Conservation (phyloP, 2,113 vertebrate species). For the Rhombomys opimus region DNA sequence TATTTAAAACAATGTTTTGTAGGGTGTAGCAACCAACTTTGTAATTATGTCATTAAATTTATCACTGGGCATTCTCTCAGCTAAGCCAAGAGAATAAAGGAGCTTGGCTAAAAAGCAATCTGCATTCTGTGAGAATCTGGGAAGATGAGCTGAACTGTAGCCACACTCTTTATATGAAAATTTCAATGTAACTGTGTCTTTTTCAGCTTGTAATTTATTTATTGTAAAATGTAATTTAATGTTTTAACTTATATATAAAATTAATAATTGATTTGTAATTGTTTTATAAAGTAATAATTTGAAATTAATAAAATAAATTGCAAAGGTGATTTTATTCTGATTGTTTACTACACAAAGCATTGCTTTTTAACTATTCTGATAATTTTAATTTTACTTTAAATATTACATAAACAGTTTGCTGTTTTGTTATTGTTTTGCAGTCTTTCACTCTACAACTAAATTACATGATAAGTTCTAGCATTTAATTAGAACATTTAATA, state of each 20-base stretch:
- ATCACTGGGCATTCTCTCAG: background rate
- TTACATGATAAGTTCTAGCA: background rate
- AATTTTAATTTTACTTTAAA: background rate
- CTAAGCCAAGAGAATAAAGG: background rate
- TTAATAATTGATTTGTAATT: background rate
- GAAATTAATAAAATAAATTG: background rate
- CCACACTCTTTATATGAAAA: background rate
- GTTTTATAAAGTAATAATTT: background rate
- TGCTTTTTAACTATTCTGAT: background rate
- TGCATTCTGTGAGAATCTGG: background rate
- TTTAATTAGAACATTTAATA: background rate
- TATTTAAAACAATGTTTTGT: background rate
- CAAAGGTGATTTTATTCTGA: background rate
- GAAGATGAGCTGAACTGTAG: background rate
- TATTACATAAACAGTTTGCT: background rate
- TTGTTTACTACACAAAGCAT: background rate
- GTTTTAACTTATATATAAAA: background rate
- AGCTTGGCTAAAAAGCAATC: no score
- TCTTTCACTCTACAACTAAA: background rate
- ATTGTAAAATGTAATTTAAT: no score
- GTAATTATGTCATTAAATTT: background rate
- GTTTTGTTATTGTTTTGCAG: background rate
- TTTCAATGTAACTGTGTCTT: background rate
- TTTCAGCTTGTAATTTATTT: background rate
- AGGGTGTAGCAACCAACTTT: background rate